A percentile compares a stretch with the other conserved stretches of the same genome.
phyloP scores from a whole-genome alignment of 2,888 invertebrate genomes.

The Macrophya annulata region DNA sequence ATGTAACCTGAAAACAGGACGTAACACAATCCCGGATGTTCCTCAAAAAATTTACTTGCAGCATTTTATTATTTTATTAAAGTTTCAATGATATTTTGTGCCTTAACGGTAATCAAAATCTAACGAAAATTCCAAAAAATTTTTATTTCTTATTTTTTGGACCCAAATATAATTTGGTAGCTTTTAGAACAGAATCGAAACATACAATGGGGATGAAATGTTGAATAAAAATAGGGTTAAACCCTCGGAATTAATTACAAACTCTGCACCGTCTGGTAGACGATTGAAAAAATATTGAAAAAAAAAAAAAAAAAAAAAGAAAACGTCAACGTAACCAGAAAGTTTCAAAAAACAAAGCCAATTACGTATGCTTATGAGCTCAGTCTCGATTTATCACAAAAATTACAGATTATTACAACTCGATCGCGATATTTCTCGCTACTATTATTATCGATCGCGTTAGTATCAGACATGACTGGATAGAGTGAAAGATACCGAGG shows the following conservation, averaged over 20 bases:
- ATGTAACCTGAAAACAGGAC: neutral
- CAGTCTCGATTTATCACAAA: neutral
- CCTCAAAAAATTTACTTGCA: neutral
- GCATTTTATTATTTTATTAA: neutral
- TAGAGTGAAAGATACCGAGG: neutral
- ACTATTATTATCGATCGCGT: slow-evolving; percentile 1
- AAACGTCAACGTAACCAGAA: neutral
- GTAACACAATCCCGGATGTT: neutral
- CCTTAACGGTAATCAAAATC: neutral
- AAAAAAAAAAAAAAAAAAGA: neutral
- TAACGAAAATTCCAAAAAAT: neutral
- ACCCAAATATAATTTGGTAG: neutral
- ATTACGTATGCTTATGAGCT: neutral
- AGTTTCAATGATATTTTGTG: neutral
- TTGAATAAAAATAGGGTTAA: neutral
- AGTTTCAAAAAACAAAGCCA: neutral
- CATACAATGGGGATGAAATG: neutral
- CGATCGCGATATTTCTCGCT: neutral
- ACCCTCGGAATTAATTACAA: slow-evolving; percentile 8
- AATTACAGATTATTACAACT: neutral
- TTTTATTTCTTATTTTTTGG: too few species aligned
- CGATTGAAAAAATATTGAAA: neutral
- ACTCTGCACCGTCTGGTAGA: neutral
- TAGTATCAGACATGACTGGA: neutral
- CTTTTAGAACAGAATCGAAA: neutral